phyloP scores from a whole-genome alignment of 2,888 invertebrate species.

The Autographa pulchrina region DNA sequence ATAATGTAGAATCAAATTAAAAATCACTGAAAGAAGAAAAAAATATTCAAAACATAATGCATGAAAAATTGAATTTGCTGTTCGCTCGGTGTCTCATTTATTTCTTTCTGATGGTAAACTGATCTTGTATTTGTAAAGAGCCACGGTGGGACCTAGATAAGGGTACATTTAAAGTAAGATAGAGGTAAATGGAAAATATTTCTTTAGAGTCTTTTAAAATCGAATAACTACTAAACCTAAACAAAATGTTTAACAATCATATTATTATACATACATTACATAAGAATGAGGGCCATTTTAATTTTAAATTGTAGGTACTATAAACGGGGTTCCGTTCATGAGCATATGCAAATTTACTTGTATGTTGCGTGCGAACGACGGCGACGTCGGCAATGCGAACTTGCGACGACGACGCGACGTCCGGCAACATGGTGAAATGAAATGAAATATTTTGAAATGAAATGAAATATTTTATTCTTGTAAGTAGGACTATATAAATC shows the following conservation, averaged over 20 bases:
- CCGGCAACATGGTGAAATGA: background rate
- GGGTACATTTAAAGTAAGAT: no score
- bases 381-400: conserved; percentile 6
- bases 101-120: no score
- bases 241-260: background rate
- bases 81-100: no score
- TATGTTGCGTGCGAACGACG: conserved; percentile 6
- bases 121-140: no score
- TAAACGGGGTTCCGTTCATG: conserved; percentile 24
- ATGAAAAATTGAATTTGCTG: no score
- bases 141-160: no score
- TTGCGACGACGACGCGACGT: background rate
- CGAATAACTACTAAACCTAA: background rate
- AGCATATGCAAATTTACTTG: conserved; percentile 26
- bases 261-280: conserved; percentile 15
- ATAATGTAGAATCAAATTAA: no score
- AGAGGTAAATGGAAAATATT: background rate
- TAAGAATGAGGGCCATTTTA: conserved; percentile 29
- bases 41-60: no score
- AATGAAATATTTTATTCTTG: no score
- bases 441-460: no score
- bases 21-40: no score
- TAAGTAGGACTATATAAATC: no score
- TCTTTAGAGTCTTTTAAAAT: background rate
- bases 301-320: conserved; percentile 40